phyloP scores from a whole-genome alignment of 2,888 invertebrate genomes.

The Ptilodon capucinus region DNA sequence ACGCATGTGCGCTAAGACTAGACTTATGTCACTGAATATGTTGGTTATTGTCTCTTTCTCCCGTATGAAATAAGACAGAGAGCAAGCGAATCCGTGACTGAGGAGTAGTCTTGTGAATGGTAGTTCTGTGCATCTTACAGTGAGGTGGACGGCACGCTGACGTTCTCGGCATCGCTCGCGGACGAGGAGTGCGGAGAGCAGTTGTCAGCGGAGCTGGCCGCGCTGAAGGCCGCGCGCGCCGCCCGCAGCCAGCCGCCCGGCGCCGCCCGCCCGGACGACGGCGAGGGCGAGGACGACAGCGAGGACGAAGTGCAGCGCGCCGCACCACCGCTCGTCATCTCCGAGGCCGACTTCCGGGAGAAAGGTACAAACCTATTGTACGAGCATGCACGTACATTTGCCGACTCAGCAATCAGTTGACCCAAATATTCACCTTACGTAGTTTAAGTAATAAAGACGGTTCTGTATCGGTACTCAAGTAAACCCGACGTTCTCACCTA shows the following conservation, averaged over 20 bases:
- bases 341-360: conserved; percentile 75
- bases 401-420: no score
- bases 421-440: no score
- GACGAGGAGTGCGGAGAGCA: conserved; percentile 45
- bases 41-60: no score
- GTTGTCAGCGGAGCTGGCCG: conserved; percentile 41
- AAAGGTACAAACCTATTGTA: conserved; percentile 50
- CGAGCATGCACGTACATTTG: neutral
- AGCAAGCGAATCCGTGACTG: no score
- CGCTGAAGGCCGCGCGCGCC: conserved; percentile 23
- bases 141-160: conserved; percentile 43
- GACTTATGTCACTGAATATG: no score
- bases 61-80: no score
- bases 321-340: conserved; percentile 69
- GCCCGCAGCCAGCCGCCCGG: conserved; percentile 5
- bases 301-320: conserved; percentile 48
- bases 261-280: neutral
- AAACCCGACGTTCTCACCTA: no score
- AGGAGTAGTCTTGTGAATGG: no score
- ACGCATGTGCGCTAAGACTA: no score
- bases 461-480: no score
- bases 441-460: no score
- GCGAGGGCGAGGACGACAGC: conserved; percentile 40
- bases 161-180: conserved; percentile 47
- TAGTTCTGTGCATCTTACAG: no score